Conservation (phyloP, 2,888 invertebrate species). For the Arctia plantaginis region DNA sequence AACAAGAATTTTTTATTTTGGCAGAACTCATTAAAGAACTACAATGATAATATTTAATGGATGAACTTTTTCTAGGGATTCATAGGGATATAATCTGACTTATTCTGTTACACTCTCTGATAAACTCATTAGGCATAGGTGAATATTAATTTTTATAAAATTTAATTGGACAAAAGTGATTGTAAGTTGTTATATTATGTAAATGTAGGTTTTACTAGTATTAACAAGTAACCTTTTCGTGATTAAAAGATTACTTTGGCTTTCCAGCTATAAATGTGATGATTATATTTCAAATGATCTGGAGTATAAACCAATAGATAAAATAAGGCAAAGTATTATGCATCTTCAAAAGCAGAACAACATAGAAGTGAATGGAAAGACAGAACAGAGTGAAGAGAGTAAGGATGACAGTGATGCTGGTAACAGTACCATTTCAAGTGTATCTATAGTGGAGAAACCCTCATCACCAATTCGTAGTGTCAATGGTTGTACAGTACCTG, state of each 20-base stretch:
- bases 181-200: neutral
- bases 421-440: constrained; percentile 51
- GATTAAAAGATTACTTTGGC: neutral
- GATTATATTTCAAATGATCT: constrained; percentile 92
- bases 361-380: constrained; percentile 54
- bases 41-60: too few relatives aligned
- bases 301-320: constrained; percentile 83
- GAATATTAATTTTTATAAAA: neutral
- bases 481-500: constrained; percentile 51
- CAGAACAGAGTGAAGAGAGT: constrained; percentile 63
- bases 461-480: constrained; percentile 51
- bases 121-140: neutral
- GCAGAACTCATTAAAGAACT: too few relatives aligned
- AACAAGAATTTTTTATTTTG: too few relatives aligned
- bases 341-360: constrained; percentile 59
- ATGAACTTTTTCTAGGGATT: too few relatives aligned
- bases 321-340: constrained; percentile 85
- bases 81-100: too few relatives aligned
- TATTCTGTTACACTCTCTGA: neutral
- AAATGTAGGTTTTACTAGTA: neutral
- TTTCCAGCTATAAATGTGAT: constrained; percentile 91
- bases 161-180: neutral
- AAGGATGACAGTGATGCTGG: constrained; percentile 62
- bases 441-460: constrained; percentile 52
- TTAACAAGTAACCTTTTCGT: neutral